Evolutionary conservation across 2,888 invertebrate species (phyloP), one percentile per base, ranked within the genome.

Genomic region (Idaea dimidiata): DNA sequence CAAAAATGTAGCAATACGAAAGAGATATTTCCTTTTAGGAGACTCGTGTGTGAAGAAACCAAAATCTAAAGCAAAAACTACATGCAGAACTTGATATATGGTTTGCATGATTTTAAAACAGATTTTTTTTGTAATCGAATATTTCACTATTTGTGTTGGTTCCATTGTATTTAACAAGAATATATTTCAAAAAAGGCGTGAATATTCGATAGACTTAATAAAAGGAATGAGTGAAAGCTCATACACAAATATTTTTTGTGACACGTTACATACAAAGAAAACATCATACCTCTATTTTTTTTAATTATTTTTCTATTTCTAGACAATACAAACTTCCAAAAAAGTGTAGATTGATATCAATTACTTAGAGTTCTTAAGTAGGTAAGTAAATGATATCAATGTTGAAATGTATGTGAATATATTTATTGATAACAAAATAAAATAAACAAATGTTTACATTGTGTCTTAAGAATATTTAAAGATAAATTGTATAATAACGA

Each of bases 401-500:
- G n/a, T 8, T 14, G 8, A 7, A 43, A 8, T 43, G 43, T 43
- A 43, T 6, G 8, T 43, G 5, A 24, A 24, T 24, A 1, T 24
- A 24, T 1, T 24, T 24, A 24, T 24, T 1, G 24, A 24, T 24
- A 24, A 24, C 24, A 24, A 24, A 5, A 24, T 24, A 43, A 43
- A 43, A 8, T 43, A 43, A 43, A 43, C 43, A 2, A 43, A 43
- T 43, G 10, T 43, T 10, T 10, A 43, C 8, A 43, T 43, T 43
- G 0, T 43, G 14, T 43, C 43, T 43, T 43, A 24, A 24, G 24
- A 24, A 24, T 24, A 43, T 43, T 43, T 43, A 8, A 43, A 43
- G 14, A 43, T 53, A 0, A 60, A 55, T 8, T 63, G 60, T 33
- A 60, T 16, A 31, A 63, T 59, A 6, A 63, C 60, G 56, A 63